These are phyloP conservation scores for Garrulus glandarius DNA, from an alignment of 2,797 vertebrate species.

Conservation along the genomic window DNA sequence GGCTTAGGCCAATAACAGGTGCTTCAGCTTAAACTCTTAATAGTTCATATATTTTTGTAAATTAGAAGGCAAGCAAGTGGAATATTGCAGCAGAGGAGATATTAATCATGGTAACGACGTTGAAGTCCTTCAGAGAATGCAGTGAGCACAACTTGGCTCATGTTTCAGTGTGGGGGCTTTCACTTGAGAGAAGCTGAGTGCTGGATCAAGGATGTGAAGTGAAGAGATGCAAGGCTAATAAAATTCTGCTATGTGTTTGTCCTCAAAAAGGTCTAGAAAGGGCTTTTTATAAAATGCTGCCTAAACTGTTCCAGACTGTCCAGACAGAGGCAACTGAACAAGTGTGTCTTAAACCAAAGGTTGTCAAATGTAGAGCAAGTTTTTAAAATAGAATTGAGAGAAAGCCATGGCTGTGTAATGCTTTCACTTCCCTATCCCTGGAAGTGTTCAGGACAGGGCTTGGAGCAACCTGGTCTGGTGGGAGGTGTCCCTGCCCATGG, in stretches of 20 bases:
- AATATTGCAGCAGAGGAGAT: background rate
- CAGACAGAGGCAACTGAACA: background rate
- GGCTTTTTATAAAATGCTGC: background rate
- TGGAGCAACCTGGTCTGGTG: background rate
- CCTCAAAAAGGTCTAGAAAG: background rate
- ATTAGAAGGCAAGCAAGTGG: background rate
- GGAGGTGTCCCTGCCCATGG: background rate
- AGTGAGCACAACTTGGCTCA: background rate
- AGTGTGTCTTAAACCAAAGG: background rate
- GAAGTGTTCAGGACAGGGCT: background rate
- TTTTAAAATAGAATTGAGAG: background rate
- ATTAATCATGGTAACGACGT: background rate
- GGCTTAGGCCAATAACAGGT: slow-evolving; percentile 2
- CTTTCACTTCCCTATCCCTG: background rate
- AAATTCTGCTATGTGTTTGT: background rate
- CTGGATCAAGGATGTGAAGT: background rate
- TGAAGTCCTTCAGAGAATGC: slow-evolving; percentile 4
- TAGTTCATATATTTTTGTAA: slow-evolving; percentile 17
- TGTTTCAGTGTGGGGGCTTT: background rate
- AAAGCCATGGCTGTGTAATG: fast-evolving
- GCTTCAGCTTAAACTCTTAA: slow-evolving; percentile 19
- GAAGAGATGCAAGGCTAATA: background rate
- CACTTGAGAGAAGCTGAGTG: background rate
- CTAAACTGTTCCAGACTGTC: background rate
- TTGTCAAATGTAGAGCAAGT: background rate